phyloP scores from a whole-genome alignment of 2,888 invertebrate genomes.

The Oegoconia quadripuncta region DNA sequence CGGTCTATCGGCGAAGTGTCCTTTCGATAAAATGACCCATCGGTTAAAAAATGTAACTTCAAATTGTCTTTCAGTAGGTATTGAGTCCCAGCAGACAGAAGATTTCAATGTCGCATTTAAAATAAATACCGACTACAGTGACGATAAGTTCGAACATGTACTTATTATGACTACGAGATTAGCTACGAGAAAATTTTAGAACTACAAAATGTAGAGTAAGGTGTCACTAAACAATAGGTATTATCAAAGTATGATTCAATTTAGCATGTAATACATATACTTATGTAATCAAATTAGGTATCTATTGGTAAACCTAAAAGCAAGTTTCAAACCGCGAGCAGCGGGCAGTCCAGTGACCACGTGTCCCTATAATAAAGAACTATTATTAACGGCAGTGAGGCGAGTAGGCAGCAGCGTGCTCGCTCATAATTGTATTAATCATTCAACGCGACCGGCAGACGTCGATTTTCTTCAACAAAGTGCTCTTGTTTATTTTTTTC shows the following conservation, averaged over 20 bases:
- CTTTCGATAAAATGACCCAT: too few species aligned
- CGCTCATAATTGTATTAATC: conserved; percentile 78
- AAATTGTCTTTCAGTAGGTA: too few species aligned
- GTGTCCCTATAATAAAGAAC: conserved; percentile 71
- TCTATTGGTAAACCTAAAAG: not conserved
- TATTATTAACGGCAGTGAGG: conserved; percentile 50
- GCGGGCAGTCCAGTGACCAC: conserved; percentile 41
- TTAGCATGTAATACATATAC: not conserved
- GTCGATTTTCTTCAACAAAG: conserved; percentile 79
- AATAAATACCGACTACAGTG: too few species aligned
- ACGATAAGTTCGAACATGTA: too few species aligned
- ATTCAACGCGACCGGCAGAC: conserved; percentile 76
- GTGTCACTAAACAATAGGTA: not conserved
- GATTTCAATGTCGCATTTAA: too few species aligned
- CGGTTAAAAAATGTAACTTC: too few species aligned
- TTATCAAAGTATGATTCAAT: not conserved
- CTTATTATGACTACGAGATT: conserved; percentile 7
- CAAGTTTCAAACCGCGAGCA: not conserved
- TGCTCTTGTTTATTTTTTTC: conserved; percentile 79
- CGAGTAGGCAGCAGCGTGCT: conserved; percentile 70
- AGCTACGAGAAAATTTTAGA: conserved; percentile 4
- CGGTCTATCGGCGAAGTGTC: too few species aligned
- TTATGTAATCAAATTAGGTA: not conserved
- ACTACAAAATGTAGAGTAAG: conserved; percentile 5
- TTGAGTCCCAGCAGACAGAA: too few species aligned